Evolutionary conservation across 1,140 invertebrate genomes (phyloP), one percentile per base, ranked within the genome.

Genomic region (Lamellibrachia luymesi): DNA sequence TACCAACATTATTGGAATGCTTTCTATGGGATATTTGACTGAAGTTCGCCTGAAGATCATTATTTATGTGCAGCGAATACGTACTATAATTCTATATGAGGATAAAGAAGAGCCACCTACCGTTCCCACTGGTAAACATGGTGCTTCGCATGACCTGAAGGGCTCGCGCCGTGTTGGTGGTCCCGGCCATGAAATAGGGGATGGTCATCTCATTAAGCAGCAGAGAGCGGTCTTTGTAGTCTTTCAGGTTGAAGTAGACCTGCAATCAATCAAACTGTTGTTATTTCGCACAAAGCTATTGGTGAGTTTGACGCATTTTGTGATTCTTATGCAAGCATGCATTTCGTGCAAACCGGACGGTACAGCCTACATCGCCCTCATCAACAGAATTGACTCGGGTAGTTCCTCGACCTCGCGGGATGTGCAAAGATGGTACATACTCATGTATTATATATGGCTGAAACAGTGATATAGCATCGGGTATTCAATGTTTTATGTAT

Each of bases 141-240:
- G 56, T 27, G 27, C 2, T 38, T 10, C 92, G 27, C 49, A 93
- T 8, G n/a, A 49, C 7, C 92, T 91, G n/a, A 25, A 93, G 92
- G 13, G 93, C 93, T 13, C 27, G 50, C 7, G 92, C 92, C 51
- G 93, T 93, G 90, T 93, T 92, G 1, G 93, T 93, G 49, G 93
- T 56, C 27, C 93, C 93, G 49, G 90, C 93, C 1, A 49, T 51
- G 89, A 93, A 93, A 50, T 91, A 93, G 89, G 92, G 92, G 51
- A 93, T 90, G 7, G 92, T 49, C 56, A 90, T 90, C n/a, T n/a
- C 92, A 50, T 93, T 51, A 25, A 93, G 56, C 52, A 90, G 51
- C 5, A n/a, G 27, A 49, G 56, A 38, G 27, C 27, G 27, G 89
- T 90, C 56, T 17, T 38, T 93, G 92, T 93, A 89, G 92, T 93